Percentiles rank a stretch among this genome's conserved stretches.
phyloP scores from a whole-genome alignment of 2,113 vertebrate species.

The Hippocampus mohnikei region DNA sequence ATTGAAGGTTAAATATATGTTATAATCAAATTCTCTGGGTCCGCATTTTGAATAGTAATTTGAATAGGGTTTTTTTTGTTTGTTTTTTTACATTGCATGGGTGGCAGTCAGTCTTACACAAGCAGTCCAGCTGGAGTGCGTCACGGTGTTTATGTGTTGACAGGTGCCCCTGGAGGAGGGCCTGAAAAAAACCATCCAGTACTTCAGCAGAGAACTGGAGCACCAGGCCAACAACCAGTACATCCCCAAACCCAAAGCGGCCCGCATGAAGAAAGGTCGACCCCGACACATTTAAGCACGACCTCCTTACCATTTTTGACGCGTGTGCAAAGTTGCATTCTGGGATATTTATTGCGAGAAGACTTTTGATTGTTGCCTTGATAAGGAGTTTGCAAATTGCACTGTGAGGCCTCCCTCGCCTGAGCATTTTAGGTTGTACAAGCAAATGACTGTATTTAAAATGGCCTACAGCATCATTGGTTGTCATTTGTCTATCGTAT shows the following conservation, averaged over 20 bases:
- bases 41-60: too few relatives aligned
- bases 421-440: constrained; percentile 74
- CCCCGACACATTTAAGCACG: constrained; percentile 80
- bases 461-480: constrained; percentile 67
- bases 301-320: constrained; percentile 6
- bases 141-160: constrained; percentile 9
- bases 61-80: too few relatives aligned
- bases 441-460: constrained; percentile 64
- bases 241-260: constrained; percentile 96
- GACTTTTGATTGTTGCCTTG: constrained; percentile 30
- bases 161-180: constrained; percentile 97
- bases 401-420: background rate
- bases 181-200: constrained; percentile 97
- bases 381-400: constrained; percentile 15
- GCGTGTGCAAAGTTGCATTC: constrained; percentile 24
- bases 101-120: background rate
- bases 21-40: too few relatives aligned
- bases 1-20: too few relatives aligned
- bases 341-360: constrained; percentile 18
- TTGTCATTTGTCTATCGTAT: constrained; percentile 28
- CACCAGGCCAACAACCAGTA: constrained; percentile 98
- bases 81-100: background rate
- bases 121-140: background rate
- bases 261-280: constrained; percentile 93
- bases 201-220: constrained; percentile 94